These are phyloP conservation scores for Zygogramma bicolorata DNA, from an alignment of 2,888 invertebrate genomes.

Conservation along the genomic window DNA sequence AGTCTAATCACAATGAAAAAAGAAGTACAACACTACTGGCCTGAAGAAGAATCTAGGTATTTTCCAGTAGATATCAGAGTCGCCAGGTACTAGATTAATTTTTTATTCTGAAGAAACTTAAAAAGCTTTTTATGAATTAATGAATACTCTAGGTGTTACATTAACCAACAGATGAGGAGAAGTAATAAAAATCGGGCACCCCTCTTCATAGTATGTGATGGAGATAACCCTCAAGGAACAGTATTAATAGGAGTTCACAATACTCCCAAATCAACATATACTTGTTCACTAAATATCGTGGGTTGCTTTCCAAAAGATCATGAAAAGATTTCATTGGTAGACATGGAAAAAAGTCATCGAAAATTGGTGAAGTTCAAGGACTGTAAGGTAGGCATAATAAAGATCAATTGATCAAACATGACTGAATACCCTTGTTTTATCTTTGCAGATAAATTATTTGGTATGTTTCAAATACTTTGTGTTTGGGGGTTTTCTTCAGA, in stretches of 20 bases:
- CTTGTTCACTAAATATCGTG: slow-evolving; percentile 34
- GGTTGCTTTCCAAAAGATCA: slow-evolving; percentile 40
- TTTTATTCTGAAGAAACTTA: background rate
- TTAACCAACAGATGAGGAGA: slow-evolving; percentile 28
- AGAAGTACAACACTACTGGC: slow-evolving; percentile 20
- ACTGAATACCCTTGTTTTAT: slow-evolving; percentile 16
- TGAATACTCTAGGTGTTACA: slow-evolving; percentile 15
- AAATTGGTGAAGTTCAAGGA: slow-evolving; percentile 15
- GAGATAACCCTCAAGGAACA: slow-evolving; percentile 37
- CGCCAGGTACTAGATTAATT: slow-evolving; percentile 36
- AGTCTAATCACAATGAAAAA: slow-evolving; percentile 21
- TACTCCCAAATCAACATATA: slow-evolving; percentile 26
- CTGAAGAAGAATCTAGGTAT: slow-evolving; percentile 34
- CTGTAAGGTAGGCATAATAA: slow-evolving; percentile 19
- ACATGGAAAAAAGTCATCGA: slow-evolving; percentile 48
- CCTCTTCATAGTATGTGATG: slow-evolving; percentile 46
- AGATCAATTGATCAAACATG: too few species aligned
- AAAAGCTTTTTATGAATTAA: background rate
- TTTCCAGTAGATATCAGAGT: slow-evolving; percentile 38
- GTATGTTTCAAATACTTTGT: slow-evolving; percentile 43
- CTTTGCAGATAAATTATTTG: slow-evolving; percentile 36
- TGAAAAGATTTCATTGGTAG: slow-evolving; percentile 33
- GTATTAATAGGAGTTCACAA: slow-evolving; percentile 42
- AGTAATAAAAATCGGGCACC: slow-evolving; percentile 27
- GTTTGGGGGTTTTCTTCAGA: slow-evolving; percentile 43